Evolutionary conservation across 2,797 vertebrate species (phyloP), one percentile per base, ranked within the genome.

Genomic region (Sebastes nivosus): DNA sequence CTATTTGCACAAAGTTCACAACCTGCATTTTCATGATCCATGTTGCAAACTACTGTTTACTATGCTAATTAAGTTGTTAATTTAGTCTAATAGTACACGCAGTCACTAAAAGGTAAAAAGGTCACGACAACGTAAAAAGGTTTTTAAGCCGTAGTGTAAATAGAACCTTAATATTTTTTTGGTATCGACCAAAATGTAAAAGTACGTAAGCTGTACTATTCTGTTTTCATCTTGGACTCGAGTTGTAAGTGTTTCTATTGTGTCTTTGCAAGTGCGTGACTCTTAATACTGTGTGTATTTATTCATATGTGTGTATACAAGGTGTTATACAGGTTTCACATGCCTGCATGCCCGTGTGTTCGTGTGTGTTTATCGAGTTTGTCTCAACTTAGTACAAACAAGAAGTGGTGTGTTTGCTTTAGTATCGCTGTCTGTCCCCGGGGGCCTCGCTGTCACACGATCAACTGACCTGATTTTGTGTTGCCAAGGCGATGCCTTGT

Each of bases 401-500:
- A 82, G 54, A 69, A 81, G 55, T 77, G 72, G 13, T 65, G 38
- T 52, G 50, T 20, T 46, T 59, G 13, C 52, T 80, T 72, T 24
- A 57, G 77, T 84, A 58, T 88, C 82, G 30, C 57, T 85, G 81
- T 85, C 77, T 81, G 52, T 87, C 87, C 75, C 32, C 22, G 1
- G 67, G 67, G 78, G 80, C 66, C 65, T 58, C 6, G 14, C 11
- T 77, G 81, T 88, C 86, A 85, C 87, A 86, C 75, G 87, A 89
- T 89, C 75, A 65, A n/a, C 61, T 86, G 87, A 90, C 87, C 83
- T 84, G 80, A 85, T 89, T 92, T 87, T 88, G 42, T 32, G 74
- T 85, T 84, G 72, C 80, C 82, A 59, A 61, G 81, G 73, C 42
- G 67, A 89, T 46, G 81, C 14, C 73, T 87, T 68, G 78, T 87